phyloP scores from a whole-genome alignment of 2,888 invertebrate genomes.

The Callyntrura guangdongensis region DNA sequence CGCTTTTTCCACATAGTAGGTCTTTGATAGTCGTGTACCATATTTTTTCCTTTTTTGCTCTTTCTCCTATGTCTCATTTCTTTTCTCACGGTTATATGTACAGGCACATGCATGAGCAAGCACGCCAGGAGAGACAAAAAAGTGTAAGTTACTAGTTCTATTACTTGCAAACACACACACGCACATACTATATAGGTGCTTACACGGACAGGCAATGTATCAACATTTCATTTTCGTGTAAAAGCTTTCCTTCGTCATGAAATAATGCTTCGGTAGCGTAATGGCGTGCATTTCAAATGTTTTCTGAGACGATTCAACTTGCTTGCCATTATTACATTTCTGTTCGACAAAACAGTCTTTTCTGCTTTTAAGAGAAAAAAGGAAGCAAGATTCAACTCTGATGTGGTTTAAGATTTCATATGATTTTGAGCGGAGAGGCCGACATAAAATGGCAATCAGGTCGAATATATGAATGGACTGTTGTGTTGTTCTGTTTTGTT shows the following conservation, averaged over 20 bases:
- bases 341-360: not conserved
- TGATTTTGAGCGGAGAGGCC: not conserved
- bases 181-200: not conserved
- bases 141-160: conserved; percentile 12
- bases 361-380: conserved; percentile 1
- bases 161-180: not conserved
- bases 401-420: conserved; percentile 38
- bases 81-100: conserved; percentile 30
- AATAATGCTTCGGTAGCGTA: conserved; percentile 21
- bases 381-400: not conserved
- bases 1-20: conserved; percentile 40
- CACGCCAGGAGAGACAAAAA: conserved; percentile 37
- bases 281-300: conserved; percentile 54
- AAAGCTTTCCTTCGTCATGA: conserved; percentile 39
- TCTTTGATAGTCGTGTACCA: conserved; percentile 35
- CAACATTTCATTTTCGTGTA: conserved; percentile 57
- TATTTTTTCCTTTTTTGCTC: conserved; percentile 28
- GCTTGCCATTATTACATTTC: conserved; percentile 18
- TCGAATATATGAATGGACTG: not conserved
- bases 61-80: conserved; percentile 24
- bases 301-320: not conserved
- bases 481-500: not conserved
- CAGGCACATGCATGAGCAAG: conserved; percentile 22
- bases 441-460: conserved; percentile 23
- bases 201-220: not conserved